Conservation (phyloP, 2,888 invertebrate species). For the Lepidochrysops patricia region DNA sequence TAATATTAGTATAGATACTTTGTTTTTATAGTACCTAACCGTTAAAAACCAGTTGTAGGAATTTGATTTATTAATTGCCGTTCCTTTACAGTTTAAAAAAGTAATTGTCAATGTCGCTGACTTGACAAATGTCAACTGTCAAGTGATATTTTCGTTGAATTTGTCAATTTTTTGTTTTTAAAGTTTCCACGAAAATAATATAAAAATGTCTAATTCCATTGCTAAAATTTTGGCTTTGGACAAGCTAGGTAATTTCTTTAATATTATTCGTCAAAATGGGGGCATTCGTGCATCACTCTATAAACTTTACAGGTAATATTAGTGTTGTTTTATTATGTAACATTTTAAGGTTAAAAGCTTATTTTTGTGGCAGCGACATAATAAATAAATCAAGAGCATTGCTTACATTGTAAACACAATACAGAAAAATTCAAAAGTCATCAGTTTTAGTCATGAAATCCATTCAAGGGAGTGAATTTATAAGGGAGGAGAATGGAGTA, state of each 20-base stretch:
- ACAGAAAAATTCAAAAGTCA: not conserved
- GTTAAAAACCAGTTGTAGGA: too few relatives aligned
- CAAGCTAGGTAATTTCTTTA: slow-evolving; percentile 77
- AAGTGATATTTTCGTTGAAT: slow-evolving; percentile 5
- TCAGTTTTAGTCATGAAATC: not conserved
- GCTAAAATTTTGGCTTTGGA: slow-evolving; percentile 81
- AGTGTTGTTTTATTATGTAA: slow-evolving; percentile 49
- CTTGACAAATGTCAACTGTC: slow-evolving; percentile 3
- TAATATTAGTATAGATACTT: too few relatives aligned
- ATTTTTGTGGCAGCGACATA: not conserved
- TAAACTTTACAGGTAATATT: slow-evolving; percentile 82
- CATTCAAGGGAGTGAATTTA: not conserved
- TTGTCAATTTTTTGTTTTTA: not conserved
- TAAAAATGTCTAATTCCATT: slow-evolving; percentile 52
- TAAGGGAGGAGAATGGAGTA: not conserved
- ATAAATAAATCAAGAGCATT: not conserved
- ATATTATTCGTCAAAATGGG: slow-evolving; percentile 81
- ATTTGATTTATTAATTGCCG: too few relatives aligned
- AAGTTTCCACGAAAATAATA: not conserved
- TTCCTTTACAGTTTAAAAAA: too few relatives aligned
- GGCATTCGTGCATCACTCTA: slow-evolving; percentile 79
- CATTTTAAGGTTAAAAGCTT: slow-evolving; percentile 36
- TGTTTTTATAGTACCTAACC: too few relatives aligned
- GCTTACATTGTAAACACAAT: not conserved
- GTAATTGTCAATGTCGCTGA: not conserved